Conservation (phyloP, 2,888 invertebrate genomes). For the Papilio gigon region DNA sequence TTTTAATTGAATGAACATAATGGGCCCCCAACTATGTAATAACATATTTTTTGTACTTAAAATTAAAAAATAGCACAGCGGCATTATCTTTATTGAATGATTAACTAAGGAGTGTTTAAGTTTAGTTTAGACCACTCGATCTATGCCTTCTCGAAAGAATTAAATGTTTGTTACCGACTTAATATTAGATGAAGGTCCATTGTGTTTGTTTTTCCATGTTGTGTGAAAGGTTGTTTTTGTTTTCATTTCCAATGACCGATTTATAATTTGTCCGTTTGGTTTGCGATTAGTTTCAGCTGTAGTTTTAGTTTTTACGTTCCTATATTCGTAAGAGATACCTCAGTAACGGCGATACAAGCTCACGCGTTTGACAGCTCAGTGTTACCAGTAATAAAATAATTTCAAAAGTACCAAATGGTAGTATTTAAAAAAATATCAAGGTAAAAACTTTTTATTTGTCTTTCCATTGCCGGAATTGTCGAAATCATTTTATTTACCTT, state of each 20-base stretch:
- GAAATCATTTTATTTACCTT: no score
- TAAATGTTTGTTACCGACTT: no score
- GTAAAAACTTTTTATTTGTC: no score
- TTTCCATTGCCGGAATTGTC: neutral
- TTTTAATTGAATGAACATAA: constrained; percentile 51
- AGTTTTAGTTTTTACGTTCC: constrained; percentile 69
- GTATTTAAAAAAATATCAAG: neutral
- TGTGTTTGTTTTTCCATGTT: constrained; percentile 39
- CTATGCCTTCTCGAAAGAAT: no score
- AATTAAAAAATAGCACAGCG: no score
- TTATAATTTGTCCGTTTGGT: constrained; percentile 26
- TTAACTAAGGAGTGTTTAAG: no score
- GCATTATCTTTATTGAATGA: no score
- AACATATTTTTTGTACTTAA: constrained; percentile 6
- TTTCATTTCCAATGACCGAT: constrained; percentile 45
- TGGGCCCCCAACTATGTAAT: constrained; percentile 22
- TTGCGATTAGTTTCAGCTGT: constrained; percentile 37
- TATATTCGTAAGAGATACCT: constrained; percentile 61
- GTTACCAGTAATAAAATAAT: constrained; percentile 36
- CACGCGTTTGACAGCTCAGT: constrained; percentile 41
- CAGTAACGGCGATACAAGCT: constrained; percentile 34
- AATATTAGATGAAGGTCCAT: constrained; percentile 25
- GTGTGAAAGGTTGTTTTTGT: constrained; percentile 44
- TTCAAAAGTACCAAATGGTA: constrained; percentile 3
- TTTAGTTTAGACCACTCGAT: no score